These are phyloP conservation scores for Macropis europaea DNA, from an alignment of 2,888 invertebrate species.

Conservation along the genomic window DNA sequence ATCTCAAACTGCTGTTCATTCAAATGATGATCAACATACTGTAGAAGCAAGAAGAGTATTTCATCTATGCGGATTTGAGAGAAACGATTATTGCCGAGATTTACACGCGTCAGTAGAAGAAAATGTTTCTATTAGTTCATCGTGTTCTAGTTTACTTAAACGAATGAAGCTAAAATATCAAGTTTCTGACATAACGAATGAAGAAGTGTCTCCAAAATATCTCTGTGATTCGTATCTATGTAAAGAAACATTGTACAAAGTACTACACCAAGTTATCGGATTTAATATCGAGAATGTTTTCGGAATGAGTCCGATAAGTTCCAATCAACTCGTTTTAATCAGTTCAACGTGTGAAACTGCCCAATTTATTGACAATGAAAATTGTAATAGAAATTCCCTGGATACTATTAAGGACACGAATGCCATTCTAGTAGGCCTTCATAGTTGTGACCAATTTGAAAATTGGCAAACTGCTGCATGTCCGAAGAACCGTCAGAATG, in stretches of 20 bases:
- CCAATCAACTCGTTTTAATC: slow-evolving; percentile 15
- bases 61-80: slow-evolving; percentile 6
- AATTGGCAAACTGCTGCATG: not conserved
- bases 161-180: slow-evolving; percentile 16
- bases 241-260: slow-evolving; percentile 23
- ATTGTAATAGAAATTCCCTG: not conserved
- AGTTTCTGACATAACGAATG: not conserved
- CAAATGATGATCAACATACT: not conserved
- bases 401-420: not conserved
- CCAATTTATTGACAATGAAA: slow-evolving; percentile 21
- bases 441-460: not conserved
- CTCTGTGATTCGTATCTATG: slow-evolving; percentile 28
- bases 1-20: slow-evolving; percentile 4
- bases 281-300: slow-evolving; percentile 19
- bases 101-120: slow-evolving; percentile 10
- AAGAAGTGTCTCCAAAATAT: slow-evolving; percentile 12
- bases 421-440: not conserved
- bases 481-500: not conserved
- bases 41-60: not conserved
- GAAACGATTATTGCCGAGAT: slow-evolving; percentile 21
- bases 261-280: slow-evolving; percentile 17
- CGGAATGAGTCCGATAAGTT: slow-evolving; percentile 19
- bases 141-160: slow-evolving; percentile 30
- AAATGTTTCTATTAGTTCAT: slow-evolving; percentile 15
- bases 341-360: slow-evolving; percentile 26